Percentiles rank a stretch among this genome's conserved stretches.
These are phyloP conservation scores for Lysiphlebus fabarum DNA, from an alignment of 1,140 invertebrate species.

Conservation along the genomic window DNA sequence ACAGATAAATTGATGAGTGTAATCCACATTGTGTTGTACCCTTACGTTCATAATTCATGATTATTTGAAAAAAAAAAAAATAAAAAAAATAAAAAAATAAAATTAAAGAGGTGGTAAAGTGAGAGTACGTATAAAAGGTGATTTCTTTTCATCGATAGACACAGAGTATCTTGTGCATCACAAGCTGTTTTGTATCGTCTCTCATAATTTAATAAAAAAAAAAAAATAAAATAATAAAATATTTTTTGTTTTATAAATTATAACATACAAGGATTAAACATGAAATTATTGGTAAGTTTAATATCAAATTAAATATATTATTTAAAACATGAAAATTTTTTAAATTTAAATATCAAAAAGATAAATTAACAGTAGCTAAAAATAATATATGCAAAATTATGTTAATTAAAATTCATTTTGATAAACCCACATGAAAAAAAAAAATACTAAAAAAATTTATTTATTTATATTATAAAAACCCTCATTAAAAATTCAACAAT, in stretches of 20 bases:
- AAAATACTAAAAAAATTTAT: too few relatives aligned
- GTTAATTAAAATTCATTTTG: too few relatives aligned
- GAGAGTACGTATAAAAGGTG: slow-evolving; percentile 56
- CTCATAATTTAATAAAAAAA: too few relatives aligned
- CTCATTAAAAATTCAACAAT: too few relatives aligned
- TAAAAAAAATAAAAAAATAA: too few relatives aligned
- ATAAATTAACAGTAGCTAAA: too few relatives aligned
- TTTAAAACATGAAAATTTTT: not conserved
- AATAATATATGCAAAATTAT: too few relatives aligned
- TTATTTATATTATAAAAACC: too few relatives aligned
- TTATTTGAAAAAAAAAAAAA: slow-evolving; percentile 31
- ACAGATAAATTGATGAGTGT: slow-evolving; percentile 21
- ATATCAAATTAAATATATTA: not conserved
- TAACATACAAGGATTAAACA: slow-evolving; percentile 22
- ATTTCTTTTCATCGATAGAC: slow-evolving; percentile 50
- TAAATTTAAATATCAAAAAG: too few relatives aligned
- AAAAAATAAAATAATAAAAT: too few relatives aligned
- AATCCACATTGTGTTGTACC: slow-evolving; percentile 17
- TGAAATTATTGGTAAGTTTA: slow-evolving; percentile 24
- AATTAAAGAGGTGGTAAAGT: slow-evolving; percentile 48
- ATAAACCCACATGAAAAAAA: too few relatives aligned
- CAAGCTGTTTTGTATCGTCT: slow-evolving; percentile 12
- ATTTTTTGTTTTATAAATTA: too few relatives aligned
- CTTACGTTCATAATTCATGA: slow-evolving; percentile 41
- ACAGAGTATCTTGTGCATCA: slow-evolving; percentile 31